Conservation (phyloP, 2,113 vertebrate species). For the Elgaria multicarinata region DNA sequence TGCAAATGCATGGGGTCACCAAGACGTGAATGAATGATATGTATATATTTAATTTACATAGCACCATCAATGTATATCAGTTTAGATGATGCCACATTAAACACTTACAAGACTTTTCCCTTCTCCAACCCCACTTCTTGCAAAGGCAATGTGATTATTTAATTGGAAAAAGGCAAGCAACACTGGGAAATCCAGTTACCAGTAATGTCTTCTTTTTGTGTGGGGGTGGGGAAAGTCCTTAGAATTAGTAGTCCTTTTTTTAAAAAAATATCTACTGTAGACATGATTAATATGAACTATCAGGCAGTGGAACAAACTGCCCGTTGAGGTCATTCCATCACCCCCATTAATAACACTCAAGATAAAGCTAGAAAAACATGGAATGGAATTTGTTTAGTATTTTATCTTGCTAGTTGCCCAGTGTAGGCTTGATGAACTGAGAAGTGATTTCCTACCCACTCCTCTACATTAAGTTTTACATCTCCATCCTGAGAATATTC, state of each 20-base stretch:
- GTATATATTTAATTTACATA: too few relatives aligned
- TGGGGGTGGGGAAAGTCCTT: not conserved
- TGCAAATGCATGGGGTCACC: too few relatives aligned
- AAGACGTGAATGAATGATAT: too few relatives aligned
- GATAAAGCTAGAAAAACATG: constrained; percentile 26
- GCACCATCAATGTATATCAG: too few relatives aligned
- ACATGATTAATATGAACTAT: constrained; percentile 1
- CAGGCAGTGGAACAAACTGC: not conserved
- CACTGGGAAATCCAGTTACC: not conserved
- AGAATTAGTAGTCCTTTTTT: constrained; percentile 17
- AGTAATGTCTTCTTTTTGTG: not conserved
- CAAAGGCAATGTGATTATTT: not conserved
- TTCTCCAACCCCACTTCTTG: not conserved
- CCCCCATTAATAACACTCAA: not conserved
- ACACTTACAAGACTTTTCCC: too few relatives aligned
- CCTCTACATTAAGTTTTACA: constrained; percentile 2
- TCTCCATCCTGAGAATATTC: not conserved
- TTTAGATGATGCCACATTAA: not conserved
- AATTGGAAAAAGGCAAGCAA: not conserved
- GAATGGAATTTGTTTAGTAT: constrained; percentile 33
- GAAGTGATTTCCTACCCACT: constrained; percentile 14
- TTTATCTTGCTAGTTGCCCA: constrained; percentile 36
- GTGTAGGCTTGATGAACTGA: constrained; percentile 11
- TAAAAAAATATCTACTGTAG: constrained; percentile 24
- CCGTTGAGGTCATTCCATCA: constrained; percentile 36